phyloP scores from a whole-genome alignment of 2,797 vertebrate species.

The Sparidentex hasta region DNA sequence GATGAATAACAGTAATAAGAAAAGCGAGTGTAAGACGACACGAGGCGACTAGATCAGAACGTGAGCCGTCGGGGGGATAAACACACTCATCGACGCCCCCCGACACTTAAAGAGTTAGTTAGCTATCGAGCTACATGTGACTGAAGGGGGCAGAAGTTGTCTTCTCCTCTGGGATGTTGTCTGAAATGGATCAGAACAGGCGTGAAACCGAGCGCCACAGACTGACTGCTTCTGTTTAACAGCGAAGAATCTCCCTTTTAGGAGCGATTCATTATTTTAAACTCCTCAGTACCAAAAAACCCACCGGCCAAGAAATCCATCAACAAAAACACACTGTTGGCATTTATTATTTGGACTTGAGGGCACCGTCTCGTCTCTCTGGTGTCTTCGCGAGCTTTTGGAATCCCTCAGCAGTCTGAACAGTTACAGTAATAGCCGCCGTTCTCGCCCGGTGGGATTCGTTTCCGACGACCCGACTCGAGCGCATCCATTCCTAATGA shows the following conservation, averaged over 20 bases:
- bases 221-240: slow-evolving; percentile 29
- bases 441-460: slow-evolving; percentile 52
- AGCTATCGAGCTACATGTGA: neutral
- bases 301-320: slow-evolving; percentile 19
- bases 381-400: slow-evolving; percentile 40
- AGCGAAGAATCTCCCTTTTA: slow-evolving; percentile 41
- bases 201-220: slow-evolving; percentile 12
- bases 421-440: slow-evolving; percentile 49
- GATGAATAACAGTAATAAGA: slow-evolving; percentile 39
- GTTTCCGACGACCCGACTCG: slow-evolving; percentile 54
- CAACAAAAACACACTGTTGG: slow-evolving; percentile 44
- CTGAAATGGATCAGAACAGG: neutral
- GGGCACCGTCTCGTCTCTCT: slow-evolving; percentile 41
- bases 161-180: slow-evolving; percentile 29
- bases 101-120: neutral
- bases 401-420: slow-evolving; percentile 42
- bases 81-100: neutral
- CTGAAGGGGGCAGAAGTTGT: neutral
- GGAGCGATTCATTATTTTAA: slow-evolving; percentile 60
- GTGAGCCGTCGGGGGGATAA: neutral
- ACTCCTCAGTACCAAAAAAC: slow-evolving; percentile 29
- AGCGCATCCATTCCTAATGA: slow-evolving; percentile 71
- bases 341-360: slow-evolving; percentile 59
- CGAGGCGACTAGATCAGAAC: slow-evolving; percentile 1
- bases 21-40: slow-evolving; percentile 1